Conservation (phyloP, 1,140 invertebrate species). For the Mercenaria mercenaria region DNA sequence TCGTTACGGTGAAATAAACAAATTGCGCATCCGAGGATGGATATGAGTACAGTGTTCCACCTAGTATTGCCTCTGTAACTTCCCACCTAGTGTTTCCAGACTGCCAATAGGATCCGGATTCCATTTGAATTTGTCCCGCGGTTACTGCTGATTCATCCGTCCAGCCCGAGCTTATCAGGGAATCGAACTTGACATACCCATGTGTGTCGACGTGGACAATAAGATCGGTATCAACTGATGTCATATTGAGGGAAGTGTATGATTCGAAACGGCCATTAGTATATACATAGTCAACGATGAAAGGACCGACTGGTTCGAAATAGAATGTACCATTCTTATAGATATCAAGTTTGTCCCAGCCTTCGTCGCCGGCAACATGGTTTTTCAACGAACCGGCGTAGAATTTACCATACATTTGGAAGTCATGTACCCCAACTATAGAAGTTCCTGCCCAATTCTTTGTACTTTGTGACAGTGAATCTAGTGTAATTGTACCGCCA, state of each 20-base stretch:
- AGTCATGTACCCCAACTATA: conserved; percentile 62
- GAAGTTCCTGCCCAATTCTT: conserved; percentile 70
- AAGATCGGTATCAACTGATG: conserved; percentile 25
- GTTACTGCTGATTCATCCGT: conserved; percentile 55
- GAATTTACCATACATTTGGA: conserved; percentile 71
- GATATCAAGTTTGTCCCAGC: conserved; percentile 71
- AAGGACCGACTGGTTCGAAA: conserved; percentile 65
- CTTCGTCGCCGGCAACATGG: conserved; percentile 44
- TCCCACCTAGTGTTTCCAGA: conserved; percentile 69
- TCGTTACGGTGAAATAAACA: conserved; percentile 56
- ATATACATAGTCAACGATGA: conserved; percentile 63
- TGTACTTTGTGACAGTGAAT: conserved; percentile 63
- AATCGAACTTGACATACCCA: conserved; percentile 69
- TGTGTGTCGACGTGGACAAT: conserved; percentile 60
- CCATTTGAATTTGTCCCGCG: conserved; percentile 45
- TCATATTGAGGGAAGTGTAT: conserved; percentile 63
- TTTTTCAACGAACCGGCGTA: conserved; percentile 70
- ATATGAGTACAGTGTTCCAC: conserved; percentile 62
- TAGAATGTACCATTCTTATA: conserved; percentile 61
- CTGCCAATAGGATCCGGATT: conserved; percentile 59
- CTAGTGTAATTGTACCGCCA: conserved; percentile 70
- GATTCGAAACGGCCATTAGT: conserved; percentile 66
- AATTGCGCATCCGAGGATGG: conserved; percentile 61
- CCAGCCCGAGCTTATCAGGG: conserved; percentile 58
- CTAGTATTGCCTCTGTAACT: conserved; percentile 52